These are phyloP conservation scores for Schizopygopsis malacanthus DNA, from an alignment of 2,797 vertebrate genomes.

Conservation along the genomic window DNA sequence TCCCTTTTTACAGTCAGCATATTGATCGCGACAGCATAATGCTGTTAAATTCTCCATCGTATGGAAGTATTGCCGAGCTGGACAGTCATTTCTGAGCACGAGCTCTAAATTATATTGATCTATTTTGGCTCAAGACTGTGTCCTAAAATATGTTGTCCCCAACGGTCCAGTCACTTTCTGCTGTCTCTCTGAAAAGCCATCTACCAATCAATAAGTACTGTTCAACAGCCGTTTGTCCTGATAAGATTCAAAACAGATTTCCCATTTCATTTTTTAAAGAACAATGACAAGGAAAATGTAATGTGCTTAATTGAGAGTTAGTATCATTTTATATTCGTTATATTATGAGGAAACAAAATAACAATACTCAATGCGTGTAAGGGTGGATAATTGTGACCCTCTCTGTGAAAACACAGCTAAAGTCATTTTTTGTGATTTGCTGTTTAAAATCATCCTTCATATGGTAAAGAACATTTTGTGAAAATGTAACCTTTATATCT, in stretches of 20 bases:
- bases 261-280: slow-evolving; percentile 20
- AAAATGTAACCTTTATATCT: no score
- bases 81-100: slow-evolving; percentile 6
- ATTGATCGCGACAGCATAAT: not conserved
- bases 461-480: no score
- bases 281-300: not conserved
- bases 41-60: not conserved
- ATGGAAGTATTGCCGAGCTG: slow-evolving; percentile 23
- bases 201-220: slow-evolving; percentile 52
- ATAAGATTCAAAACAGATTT: slow-evolving; percentile 35
- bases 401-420: no score
- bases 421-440: no score
- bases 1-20: not conserved
- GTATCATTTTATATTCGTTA: slow-evolving; percentile 49
- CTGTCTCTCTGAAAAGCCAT: slow-evolving; percentile 46
- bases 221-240: slow-evolving; percentile 48
- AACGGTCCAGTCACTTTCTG: slow-evolving; percentile 32
- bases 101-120: slow-evolving; percentile 44
- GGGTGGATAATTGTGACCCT: not conserved
- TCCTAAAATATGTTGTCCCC: slow-evolving; percentile 14
- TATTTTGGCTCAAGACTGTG: slow-evolving; percentile 38
- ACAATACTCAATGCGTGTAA: not conserved
- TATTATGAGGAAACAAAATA: slow-evolving; percentile 37
- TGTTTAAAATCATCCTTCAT: no score
- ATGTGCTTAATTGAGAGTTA: slow-evolving; percentile 42